A percentile compares a stretch with the other conserved stretches of the same genome.
These are phyloP conservation scores for Pelvicachromis taeniatus DNA, from an alignment of 2,113 vertebrate species.

Conservation along the genomic window DNA sequence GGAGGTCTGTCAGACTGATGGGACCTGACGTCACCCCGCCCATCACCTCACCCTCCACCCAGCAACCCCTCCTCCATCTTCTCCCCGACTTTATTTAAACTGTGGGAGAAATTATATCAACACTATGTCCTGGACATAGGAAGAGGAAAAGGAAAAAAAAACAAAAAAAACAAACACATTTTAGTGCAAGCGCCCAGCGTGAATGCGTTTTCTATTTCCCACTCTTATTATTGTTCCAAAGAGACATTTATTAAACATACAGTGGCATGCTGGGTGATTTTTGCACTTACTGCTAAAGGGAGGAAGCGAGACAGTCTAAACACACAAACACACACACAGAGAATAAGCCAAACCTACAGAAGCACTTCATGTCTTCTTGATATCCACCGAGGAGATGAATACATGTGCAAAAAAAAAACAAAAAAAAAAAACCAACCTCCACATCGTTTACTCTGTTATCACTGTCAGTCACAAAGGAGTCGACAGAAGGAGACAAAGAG, in stretches of 20 bases:
- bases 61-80: not conserved
- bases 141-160: not conserved
- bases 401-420: not conserved
- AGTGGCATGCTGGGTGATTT: not conserved
- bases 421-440: not conserved
- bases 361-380: not conserved
- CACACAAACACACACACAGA: not conserved
- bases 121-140: constrained; percentile 8
- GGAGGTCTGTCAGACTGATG: constrained; percentile 50
- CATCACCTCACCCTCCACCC: not conserved
- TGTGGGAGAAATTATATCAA: constrained; percentile 27
- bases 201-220: not conserved
- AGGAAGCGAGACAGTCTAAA: not conserved
- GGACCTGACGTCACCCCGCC: constrained; percentile 60
- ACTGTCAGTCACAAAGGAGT: not conserved
- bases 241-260: not conserved
- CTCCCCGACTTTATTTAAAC: constrained; percentile 5
- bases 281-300: not conserved
- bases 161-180: not conserved
- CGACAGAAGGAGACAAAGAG: not conserved
- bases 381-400: not conserved
- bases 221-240: not conserved
- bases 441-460: not conserved
- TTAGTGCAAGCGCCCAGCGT: not conserved
- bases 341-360: not conserved